Base-by-base conservation (phyloP, 1,140 invertebrate species). In the Frieseomelitta varia region DNA sequence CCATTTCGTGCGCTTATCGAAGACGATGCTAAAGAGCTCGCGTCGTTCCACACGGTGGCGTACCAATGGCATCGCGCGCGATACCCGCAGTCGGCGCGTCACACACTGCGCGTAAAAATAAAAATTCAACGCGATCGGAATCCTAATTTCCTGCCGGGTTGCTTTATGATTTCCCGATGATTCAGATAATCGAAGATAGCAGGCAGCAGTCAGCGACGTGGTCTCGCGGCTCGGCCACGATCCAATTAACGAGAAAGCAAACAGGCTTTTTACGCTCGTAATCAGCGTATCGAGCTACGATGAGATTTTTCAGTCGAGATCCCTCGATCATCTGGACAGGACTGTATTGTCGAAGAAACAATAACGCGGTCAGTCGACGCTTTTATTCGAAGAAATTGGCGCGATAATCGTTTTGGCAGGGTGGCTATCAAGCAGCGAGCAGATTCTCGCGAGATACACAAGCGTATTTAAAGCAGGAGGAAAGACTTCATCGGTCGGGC, bases 161-260 rank as follows among this genome's bases (percentile, higher is more conserved):
- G 39, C 27, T 79, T 84, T 79, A 79, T 79, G 34, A 84, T 77
- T 79, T 71, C 76, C 76, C 76, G 56, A 79, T 84, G 30, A 39
- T 67, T 79, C 51, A 84, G 81, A 84, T 84, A 84, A 84, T 79
- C 67, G 76, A 63, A 69, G 27, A 2, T 15, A 79, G 39, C 12
- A 69, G 27, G 6, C 19, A 79, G 39, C 6, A 6, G 51, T 1
- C 17, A 55, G 10, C 4, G 71, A 6, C 8, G 4, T 30, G 14
- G 2, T 3, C 55, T 79, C 55, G 71, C 67, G 67, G 39, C 27
- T 63, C 67, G 76, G 15, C 30, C 30, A 30, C 27, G 75, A 79
- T 84, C 81, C 81, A 84, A 84, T 84, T 79, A 84, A 55, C 55
- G 47, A 51, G 56, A 71, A 79, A 79, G 58, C 30, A 84, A 84